phyloP scores from a whole-genome alignment of 2,797 vertebrate species.

The Danio albolineatus region DNA sequence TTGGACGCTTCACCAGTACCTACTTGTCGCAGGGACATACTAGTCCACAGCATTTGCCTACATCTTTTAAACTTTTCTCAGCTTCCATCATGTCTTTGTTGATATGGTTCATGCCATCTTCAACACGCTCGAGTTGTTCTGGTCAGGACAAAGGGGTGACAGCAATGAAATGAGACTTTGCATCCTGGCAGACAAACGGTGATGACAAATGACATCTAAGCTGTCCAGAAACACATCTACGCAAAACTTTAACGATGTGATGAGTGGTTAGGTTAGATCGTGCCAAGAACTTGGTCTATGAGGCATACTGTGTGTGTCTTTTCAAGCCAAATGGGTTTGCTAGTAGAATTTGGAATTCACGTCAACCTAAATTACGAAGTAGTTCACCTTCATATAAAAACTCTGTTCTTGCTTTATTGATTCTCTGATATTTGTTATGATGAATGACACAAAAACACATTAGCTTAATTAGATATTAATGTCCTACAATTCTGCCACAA shows the following conservation, averaged over 20 bases:
- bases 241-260: not conserved
- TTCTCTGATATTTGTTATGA: too few species aligned
- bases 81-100: constrained; percentile 99
- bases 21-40: constrained; percentile 99
- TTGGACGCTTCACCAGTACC: constrained; percentile 89
- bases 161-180: constrained; percentile 92
- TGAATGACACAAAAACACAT: too few species aligned
- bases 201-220: constrained; percentile 71
- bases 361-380: not conserved
- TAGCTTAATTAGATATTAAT: too few species aligned
- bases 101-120: constrained; percentile 99
- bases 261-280: not conserved
- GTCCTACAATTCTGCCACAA: too few species aligned
- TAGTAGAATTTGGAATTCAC: not conserved
- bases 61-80: constrained; percentile 99
- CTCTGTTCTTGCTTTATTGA: too few species aligned
- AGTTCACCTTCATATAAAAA: not conserved
- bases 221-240: constrained; percentile 20
- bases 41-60: constrained; percentile 99
- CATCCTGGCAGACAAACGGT: constrained; percentile 81
- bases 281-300: not conserved
- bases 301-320: not conserved
- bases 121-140: constrained; percentile 99
- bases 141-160: constrained; percentile 99
- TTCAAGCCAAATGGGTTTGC: not conserved